Percentiles rank a stretch among this genome's conserved stretches.
Evolutionary conservation across 2,797 vertebrate species (phyloP).

Genomic region (Phrynocephalus guinanensis): DNA sequence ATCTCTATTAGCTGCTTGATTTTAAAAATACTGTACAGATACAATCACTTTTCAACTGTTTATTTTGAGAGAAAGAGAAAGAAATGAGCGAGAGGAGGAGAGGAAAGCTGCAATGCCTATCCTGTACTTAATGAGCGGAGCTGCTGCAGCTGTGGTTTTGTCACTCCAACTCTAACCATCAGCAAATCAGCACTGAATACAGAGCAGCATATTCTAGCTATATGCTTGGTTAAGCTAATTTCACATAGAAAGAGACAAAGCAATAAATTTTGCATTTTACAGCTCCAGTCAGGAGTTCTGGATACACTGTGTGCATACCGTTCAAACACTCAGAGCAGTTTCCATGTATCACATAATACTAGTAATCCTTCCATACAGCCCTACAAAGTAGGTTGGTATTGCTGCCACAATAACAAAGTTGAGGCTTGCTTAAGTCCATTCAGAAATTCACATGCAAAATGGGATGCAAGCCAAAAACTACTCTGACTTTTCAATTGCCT

Average conservation of each 20-base stretch:
- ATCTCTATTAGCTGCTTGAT: neutral
- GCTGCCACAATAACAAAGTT: neutral
- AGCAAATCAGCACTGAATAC: conserved; percentile 9
- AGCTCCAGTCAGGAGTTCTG: neutral
- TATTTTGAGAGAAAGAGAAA: neutral
- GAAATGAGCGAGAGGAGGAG: neutral
- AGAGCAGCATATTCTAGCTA: conserved; percentile 7
- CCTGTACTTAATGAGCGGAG: conserved; percentile 7
- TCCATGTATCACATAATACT: neutral
- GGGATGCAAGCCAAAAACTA: neutral
- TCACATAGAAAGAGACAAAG: conserved; percentile 16
- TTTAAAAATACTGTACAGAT: neutral
- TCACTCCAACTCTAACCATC: conserved; percentile 26
- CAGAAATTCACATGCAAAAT: neutral
- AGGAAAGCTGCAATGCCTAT: neutral
- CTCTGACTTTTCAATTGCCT: neutral
- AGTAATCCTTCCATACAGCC: neutral
- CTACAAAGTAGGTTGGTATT: neutral
- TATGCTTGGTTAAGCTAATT: conserved; percentile 29
- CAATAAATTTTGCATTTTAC: conserved; percentile 24
- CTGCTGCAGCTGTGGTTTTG: conserved; percentile 31
- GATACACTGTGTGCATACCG: neutral
- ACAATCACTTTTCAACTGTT: neutral
- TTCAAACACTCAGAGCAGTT: neutral
- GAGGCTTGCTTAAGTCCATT: neutral